Conservation (phyloP, 2,113 vertebrate species). For the Sapajus apella region DNA sequence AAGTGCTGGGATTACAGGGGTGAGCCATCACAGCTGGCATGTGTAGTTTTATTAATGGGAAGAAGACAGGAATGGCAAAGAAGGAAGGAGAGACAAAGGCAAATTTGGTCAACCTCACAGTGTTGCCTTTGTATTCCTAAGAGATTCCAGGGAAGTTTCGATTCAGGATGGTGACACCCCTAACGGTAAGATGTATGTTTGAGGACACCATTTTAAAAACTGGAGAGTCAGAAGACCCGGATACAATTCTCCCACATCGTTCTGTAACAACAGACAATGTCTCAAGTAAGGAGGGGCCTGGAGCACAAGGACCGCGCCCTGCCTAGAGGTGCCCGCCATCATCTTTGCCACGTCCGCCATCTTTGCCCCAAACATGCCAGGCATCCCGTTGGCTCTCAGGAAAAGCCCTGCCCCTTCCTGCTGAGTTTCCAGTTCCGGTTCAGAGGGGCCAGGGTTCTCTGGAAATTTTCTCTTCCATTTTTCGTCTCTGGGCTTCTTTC, state of each 20-base stretch:
- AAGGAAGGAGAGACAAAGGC: background rate
- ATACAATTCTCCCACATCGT: background rate
- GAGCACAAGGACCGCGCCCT: accelerated
- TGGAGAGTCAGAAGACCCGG: background rate
- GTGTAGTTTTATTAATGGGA: background rate
- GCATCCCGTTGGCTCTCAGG: background rate
- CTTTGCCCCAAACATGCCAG: accelerated
- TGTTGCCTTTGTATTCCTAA: background rate
- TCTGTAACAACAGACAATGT: background rate
- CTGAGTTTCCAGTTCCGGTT: background rate
- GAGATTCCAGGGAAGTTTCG: background rate
- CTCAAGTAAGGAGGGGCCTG: accelerated
- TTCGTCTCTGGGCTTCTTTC: background rate
- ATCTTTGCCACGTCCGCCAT: background rate
- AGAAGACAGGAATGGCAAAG: background rate
- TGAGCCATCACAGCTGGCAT: no score
- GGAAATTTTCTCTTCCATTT: background rate
- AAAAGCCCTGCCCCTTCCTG: background rate
- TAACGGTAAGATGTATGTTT: background rate
- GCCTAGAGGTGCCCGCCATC: background rate
- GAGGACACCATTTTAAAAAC: background rate
- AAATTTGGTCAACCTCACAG: background rate
- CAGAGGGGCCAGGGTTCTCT: background rate
- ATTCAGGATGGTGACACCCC: background rate
- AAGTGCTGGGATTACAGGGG: no score